Base-by-base conservation (phyloP, 2,113 vertebrate species). In the Labrus mixtus region DNA sequence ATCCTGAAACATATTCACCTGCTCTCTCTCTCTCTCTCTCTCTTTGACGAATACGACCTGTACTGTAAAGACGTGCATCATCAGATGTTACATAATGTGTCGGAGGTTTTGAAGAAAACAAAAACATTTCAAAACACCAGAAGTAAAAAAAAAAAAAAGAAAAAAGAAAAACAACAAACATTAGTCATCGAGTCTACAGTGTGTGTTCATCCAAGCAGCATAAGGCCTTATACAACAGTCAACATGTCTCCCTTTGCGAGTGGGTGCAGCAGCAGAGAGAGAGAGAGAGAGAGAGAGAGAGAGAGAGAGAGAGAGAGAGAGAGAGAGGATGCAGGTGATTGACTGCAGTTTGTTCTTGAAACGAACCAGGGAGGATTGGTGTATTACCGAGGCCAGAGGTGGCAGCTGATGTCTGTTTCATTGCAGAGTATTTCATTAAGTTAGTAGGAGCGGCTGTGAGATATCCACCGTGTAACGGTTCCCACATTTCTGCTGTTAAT, bases 141-240 rank as follows among this genome's bases (percentile, higher is more conserved):
- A 86, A 68, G 82, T 86, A 91, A 89, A 91, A 33, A 33, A 3
- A 33, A 33, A 3, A 33, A 33, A 33, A 1, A 25, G 3, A 25
- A 25, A 25, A n/a, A n/a, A n/a, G n/a, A n/a, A n/a, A n/a, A n/a
- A n/a, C n/a, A n/a, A n/a, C 90, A 91, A 85, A 83, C 54, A 79
- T 83, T 73, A 90, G 79, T 88, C 83, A 93, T 83, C 50, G 10
- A 55, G 73, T 68, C 70, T 61, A 73, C 78, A 81, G 83, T 5
- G 67, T 80, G 84, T 87, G 76, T 76, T 83, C 74, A 68, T 73
- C 62, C 62, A 73, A 58, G 60, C 72, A 73, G 76, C 70, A 70
- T 48, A 57, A 81, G 72, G 39, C 76, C 76, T 90, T 87, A 89
- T 55, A 87, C 85, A 90, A 90, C 73, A 64, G 62, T 66, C 51